Percentiles rank a stretch among this genome's conserved stretches.
phyloP scores from a whole-genome alignment of 2,888 invertebrate genomes.

The Trypoxylon attenuatum region DNA sequence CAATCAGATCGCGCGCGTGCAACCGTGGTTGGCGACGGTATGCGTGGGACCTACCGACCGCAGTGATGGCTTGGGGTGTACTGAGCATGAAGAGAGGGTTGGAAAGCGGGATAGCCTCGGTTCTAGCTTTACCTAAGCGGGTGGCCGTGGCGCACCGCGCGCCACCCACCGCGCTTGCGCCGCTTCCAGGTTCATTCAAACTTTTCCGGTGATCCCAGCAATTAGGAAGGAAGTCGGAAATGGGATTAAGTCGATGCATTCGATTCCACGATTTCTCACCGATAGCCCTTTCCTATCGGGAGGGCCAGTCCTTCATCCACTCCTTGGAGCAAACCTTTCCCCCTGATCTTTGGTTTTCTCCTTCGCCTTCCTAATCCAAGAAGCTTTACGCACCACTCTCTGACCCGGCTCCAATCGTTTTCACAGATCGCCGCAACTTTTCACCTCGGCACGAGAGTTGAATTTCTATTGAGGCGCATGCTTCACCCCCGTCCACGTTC shows the following conservation, averaged over 20 bases:
- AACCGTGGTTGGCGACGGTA: conserved; percentile 16
- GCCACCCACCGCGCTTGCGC: conserved; percentile 39
- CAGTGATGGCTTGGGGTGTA: conserved; percentile 51
- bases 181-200: conserved; percentile 26
- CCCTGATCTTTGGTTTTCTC: not conserved
- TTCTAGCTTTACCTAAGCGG: conserved; percentile 45
- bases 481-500: too few species aligned
- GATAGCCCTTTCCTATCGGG: conserved; percentile 10
- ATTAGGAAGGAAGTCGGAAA: conserved; percentile 46
- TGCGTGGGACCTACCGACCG: conserved; percentile 38
- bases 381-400: too few species aligned
- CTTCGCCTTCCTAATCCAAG: too few species aligned
- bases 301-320: conserved; percentile 9
- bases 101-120: conserved; percentile 42
- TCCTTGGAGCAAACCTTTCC: not conserved
- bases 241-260: conserved; percentile 30
- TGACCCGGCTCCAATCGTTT: not conserved
- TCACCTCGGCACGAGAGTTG: too few species aligned
- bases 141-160: conserved; percentile 46
- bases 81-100: conserved; percentile 49
- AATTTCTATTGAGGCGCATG: too few species aligned
- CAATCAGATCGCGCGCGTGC: conserved; percentile 13
- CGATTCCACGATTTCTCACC: conserved; percentile 29
- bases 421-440: too few species aligned
- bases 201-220: conserved; percentile 46